Conservation (phyloP, 1,140 invertebrate species). For the Zophobas atratus region DNA sequence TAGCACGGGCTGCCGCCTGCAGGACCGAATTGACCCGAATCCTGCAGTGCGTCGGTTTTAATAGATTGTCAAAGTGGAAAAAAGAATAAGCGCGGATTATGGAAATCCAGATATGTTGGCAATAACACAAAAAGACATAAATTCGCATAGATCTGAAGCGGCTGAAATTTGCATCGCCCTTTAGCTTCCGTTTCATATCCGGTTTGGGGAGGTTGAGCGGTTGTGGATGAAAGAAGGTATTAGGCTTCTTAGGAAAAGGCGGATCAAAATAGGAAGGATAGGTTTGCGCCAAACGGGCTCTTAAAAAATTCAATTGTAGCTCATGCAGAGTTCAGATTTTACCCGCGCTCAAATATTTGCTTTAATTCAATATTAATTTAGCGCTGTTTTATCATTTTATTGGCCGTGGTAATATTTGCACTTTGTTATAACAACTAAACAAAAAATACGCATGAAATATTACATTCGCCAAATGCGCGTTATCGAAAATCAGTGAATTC, state of each 20-base stretch:
- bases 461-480: too few species aligned
- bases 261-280: background rate
- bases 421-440: too few species aligned
- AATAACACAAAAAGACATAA: conserved; percentile 38
- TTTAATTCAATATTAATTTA: too few species aligned
- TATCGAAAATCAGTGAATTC: too few species aligned
- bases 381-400: too few species aligned
- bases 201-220: conserved; percentile 20
- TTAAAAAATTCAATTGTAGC: too few species aligned
- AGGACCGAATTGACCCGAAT: conserved; percentile 2
- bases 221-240: conserved; percentile 19
- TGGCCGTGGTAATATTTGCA: too few species aligned
- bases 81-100: conserved; percentile 31
- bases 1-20: background rate
- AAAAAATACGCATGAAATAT: too few species aligned
- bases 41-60: conserved; percentile 2
- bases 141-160: conserved; percentile 25
- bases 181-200: conserved; percentile 48
- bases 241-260: background rate
- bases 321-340: too few species aligned
- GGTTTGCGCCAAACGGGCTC: too few species aligned
- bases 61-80: conserved; percentile 35
- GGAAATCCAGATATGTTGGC: conserved; percentile 34
- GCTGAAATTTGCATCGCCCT: conserved; percentile 30
- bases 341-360: background rate